A percentile compares a stretch with the other conserved stretches of the same genome.
Evolutionary conservation across 2,113 vertebrate genomes (phyloP).

Genomic region (Hipposideros armiger): DNA sequence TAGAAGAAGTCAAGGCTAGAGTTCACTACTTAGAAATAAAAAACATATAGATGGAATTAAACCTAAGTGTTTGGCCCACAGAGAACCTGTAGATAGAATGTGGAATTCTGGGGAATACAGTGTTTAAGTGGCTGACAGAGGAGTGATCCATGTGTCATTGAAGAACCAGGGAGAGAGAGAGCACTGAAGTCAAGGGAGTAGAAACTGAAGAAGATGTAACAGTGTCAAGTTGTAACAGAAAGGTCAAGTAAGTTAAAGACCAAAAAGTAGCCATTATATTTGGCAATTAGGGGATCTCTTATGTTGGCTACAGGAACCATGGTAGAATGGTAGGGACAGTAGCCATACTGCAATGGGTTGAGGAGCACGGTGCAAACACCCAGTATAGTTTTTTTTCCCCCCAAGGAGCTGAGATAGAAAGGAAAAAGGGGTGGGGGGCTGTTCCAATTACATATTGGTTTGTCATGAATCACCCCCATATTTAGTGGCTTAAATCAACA

Average conservation of each 20-base stretch:
- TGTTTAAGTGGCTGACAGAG: conserved; percentile 31
- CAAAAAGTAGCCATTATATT: neutral
- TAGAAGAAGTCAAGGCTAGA: neutral
- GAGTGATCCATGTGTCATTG: neutral
- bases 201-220: neutral
- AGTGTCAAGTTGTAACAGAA: neutral
- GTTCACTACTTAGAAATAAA: conserved; percentile 25
- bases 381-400: neutral
- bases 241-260: neutral
- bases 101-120: conserved; percentile 27
- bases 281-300: neutral
- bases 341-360: neutral
- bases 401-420: neutral
- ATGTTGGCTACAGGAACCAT: neutral
- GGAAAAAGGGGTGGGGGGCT: neutral
- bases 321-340: neutral
- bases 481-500: conserved; percentile 20
- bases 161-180: neutral
- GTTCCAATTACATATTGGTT: neutral
- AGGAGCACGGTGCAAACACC: neutral
- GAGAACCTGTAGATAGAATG: conserved; percentile 35
- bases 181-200: neutral
- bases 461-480: neutral
- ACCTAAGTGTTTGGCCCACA: neutral
- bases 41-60: conserved; percentile 44